A percentile compares a stretch with the other conserved stretches of the same genome.
These are phyloP conservation scores for Hormiphora californensis DNA, from an alignment of 37 sponge, comb jelly and placozoan genomes.

Conservation along the genomic window DNA sequence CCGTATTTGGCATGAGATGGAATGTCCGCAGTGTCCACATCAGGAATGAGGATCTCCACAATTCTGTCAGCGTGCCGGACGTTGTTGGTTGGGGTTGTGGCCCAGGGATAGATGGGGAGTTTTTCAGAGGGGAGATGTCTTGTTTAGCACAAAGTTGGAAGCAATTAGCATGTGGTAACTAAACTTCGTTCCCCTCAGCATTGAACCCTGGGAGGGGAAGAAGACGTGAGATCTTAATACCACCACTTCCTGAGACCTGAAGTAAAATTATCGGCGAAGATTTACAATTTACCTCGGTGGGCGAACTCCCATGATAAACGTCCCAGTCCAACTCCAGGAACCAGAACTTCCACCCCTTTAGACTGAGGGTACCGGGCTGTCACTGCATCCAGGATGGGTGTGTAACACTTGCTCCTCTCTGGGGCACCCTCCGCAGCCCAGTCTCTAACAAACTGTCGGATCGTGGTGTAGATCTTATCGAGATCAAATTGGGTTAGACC, in stretches of 20 bases:
- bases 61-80: constrained; percentile 67
- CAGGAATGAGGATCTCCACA: constrained; percentile 67
- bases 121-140: constrained; percentile 49
- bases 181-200: constrained; percentile 97
- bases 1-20: constrained; percentile 72
- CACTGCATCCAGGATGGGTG: constrained; percentile 82
- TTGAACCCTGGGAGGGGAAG: constrained; percentile 61
- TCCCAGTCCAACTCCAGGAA: constrained; percentile 93
- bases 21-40: constrained; percentile 69
- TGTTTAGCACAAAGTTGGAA: constrained; percentile 91
- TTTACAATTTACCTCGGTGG: constrained; percentile 52
- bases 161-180: constrained; percentile 92
- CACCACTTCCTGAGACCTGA: background rate
- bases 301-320: constrained; percentile 89
- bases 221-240: background rate
- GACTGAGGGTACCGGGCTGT: constrained; percentile 60
- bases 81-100: constrained; percentile 72
- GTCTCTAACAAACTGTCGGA: constrained; percentile 95
- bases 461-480: constrained; percentile 81
- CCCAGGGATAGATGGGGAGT: constrained; percentile 74
- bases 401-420: constrained; percentile 80
- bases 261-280: background rate
- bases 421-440: constrained; percentile 85
- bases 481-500: constrained; percentile 50
- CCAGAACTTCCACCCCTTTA: constrained; percentile 63